Evolutionary conservation across 2,888 invertebrate genomes (phyloP), one percentile per base, ranked within the genome.

Genomic region (Melinopterus prodromus): DNA sequence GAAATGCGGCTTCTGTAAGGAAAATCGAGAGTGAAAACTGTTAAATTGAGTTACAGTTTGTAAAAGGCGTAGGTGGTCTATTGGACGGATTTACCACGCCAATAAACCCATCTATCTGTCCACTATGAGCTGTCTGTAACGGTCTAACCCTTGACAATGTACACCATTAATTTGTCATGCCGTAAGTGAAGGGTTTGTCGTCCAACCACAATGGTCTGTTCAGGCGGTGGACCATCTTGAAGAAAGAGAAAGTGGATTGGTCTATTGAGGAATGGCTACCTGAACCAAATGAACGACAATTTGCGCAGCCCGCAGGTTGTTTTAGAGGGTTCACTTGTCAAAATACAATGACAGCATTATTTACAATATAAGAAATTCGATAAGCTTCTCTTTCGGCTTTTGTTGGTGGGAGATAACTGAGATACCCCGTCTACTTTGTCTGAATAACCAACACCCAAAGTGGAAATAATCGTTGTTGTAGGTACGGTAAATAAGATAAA

Each of bases 151-250:
- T 53, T 53, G 53, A 53, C 53, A 53, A 53, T 53, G 53, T 53
- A 53, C 12, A 53, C 53, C 53, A 74, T 74, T 71, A 36, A 74
- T 74, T 74, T 35, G 74, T 74, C 74, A 74, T 74, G 35, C 12
- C 16, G 74, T 16, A 74, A 36, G n/a, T 26, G n/a, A 14, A n/a
- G 74, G 26, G 74, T 26, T 36, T 26, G 74, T 74, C 36, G 14
- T n/a, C 16, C 16, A 12, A n/a, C n/a, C 36, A 53, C 53, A 53
- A 53, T 53, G 53, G 53, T 53, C 53, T 53, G 53, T 53, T 53
- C 53, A 26, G 53, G 2, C 12, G 53, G 53, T 53, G 26, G 26
- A 53, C 53, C 53, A 53, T 53, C 53, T 12, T 9, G 53, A 9
- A 53, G 53, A 53, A 53, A 53, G 53, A 53, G 53, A 53, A 53